phyloP scores from a whole-genome alignment of 2,888 invertebrate genomes.

The Liodrosophila aerea region DNA sequence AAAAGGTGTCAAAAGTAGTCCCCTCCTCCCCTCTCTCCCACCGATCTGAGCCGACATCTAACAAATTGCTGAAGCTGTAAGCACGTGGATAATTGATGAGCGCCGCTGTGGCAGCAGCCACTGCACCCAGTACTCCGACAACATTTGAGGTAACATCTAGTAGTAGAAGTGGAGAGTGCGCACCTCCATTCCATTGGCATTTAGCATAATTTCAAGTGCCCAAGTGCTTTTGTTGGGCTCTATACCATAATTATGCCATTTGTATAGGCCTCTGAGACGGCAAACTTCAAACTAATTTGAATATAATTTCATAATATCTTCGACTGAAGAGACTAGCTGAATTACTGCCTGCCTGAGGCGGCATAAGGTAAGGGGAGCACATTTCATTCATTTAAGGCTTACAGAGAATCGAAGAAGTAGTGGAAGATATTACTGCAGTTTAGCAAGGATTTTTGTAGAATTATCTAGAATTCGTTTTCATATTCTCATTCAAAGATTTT shows the following conservation, averaged over 20 bases:
- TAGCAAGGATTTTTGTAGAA: too few relatives aligned
- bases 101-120: conserved; percentile 35
- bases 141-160: conserved; percentile 6
- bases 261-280: conserved; percentile 52
- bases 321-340: neutral
- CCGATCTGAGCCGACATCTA: conserved; percentile 51
- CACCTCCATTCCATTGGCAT: conserved; percentile 32
- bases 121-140: conserved; percentile 43
- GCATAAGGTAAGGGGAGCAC: too few relatives aligned
- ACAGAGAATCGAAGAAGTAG: too few relatives aligned
- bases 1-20: conserved; percentile 65
- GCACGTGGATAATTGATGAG: conserved; percentile 75
- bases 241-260: conserved; percentile 67
- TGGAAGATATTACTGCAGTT: too few relatives aligned
- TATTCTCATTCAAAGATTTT: too few relatives aligned
- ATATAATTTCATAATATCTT: conserved; percentile 74
- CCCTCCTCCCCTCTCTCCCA: neutral
- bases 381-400: too few relatives aligned
- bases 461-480: too few relatives aligned
- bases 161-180: neutral
- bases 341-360: too few relatives aligned
- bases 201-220: conserved; percentile 71
- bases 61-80: conserved; percentile 66
- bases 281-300: conserved; percentile 75
- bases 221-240: conserved; percentile 29